Evolutionary conservation across 2,888 invertebrate genomes (phyloP), one percentile per base, ranked within the genome.

Genomic region (Plebejus argus): DNA sequence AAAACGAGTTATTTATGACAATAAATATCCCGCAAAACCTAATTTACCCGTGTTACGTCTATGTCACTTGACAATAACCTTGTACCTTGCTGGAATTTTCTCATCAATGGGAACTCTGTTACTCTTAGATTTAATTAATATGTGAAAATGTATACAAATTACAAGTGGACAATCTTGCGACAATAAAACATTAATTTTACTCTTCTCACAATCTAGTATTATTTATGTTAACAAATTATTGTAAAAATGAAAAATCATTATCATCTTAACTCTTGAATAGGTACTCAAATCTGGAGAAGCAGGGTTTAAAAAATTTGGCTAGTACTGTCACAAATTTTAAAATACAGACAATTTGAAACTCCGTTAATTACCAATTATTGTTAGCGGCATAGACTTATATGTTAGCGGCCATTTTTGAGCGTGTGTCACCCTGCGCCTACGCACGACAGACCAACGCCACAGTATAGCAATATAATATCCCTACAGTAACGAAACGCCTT

Each of bases 351-450:
- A 53, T 18, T 53, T 53, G 49, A 49, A 20, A n/a, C n/a, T n/a
- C n/a, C n/a, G n/a, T n/a, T n/a, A n/a, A n/a, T n/a, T n/a, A n/a
- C n/a, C n/a, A n/a, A n/a, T n/a, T n/a, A n/a, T n/a, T n/a, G n/a
- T n/a, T n/a, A n/a, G n/a, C n/a, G n/a, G n/a, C n/a, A n/a, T n/a
- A n/a, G n/a, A n/a, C n/a, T n/a, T n/a, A n/a, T n/a, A n/a, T n/a
- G n/a, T n/a, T n/a, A n/a, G 83, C 86, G 81, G 90, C 90, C 91
- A 91, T 91, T 84, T 90, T 90, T 84, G 81, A 80, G 77, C 77
- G 79, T 90, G 89, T 89, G 82, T 89, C 89, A 89, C 75, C 76
- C 77, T 53, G 87, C 89, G 86, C 90, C 89, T 86, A 89, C 90
- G 88, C 89, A 84, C 82, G 83, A 85, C 86, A 88, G 88, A 20